These are phyloP conservation scores for Micrasema longulum DNA, from an alignment of 1,140 invertebrate genomes.

Conservation along the genomic window DNA sequence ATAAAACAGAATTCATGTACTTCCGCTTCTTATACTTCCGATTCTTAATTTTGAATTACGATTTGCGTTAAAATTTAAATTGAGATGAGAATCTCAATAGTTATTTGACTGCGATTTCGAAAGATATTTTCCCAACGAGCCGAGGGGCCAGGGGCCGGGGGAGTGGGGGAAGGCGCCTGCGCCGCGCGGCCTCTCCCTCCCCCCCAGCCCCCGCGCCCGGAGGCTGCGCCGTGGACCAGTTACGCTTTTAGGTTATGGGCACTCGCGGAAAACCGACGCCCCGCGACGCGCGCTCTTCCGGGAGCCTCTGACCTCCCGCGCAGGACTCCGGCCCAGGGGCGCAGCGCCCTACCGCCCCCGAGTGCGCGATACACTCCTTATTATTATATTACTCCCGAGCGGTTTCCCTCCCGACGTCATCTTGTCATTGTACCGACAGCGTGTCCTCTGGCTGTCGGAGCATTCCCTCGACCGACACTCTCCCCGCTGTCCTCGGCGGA, in stretches of 20 bases:
- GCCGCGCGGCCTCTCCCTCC: neutral
- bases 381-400: too few species aligned
- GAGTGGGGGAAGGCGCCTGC: too few species aligned
- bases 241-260: constrained; percentile 50
- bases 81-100: too few species aligned
- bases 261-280: constrained; percentile 39
- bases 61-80: too few species aligned
- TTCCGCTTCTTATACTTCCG: too few species aligned
- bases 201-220: constrained; percentile 1
- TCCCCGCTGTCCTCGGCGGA: neutral
- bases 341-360: constrained; percentile 2
- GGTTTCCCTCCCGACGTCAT: neutral
- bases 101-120: too few species aligned
- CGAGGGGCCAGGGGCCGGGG: too few species aligned
- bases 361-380: neutral
- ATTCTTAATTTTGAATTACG: too few species aligned
- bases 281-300: constrained; percentile 36
- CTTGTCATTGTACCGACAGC: neutral
- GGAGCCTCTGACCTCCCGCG: constrained; percentile 10
- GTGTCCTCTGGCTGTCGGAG: neutral
- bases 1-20: too few species aligned
- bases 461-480: neutral
- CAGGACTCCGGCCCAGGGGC: neutral
- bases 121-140: too few species aligned
- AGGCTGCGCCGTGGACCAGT: constrained; percentile 49